These are phyloP conservation scores for Prolemur simus DNA, from an alignment of 2,113 vertebrate species.

Conservation along the genomic window DNA sequence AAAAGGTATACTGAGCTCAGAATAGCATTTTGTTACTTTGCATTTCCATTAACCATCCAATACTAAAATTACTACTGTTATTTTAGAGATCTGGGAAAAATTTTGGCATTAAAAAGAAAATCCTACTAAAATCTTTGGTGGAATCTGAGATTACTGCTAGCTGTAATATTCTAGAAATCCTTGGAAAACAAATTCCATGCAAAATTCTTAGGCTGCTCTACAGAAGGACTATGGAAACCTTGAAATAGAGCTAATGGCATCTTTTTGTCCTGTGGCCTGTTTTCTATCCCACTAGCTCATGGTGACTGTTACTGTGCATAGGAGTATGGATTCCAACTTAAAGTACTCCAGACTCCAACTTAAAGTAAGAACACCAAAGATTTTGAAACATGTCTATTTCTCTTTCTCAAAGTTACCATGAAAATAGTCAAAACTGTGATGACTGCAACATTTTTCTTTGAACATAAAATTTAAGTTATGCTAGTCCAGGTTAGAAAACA, in stretches of 20 bases:
- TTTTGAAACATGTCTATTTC: neutral
- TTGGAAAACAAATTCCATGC: neutral
- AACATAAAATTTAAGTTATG: neutral
- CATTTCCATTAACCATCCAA: neutral
- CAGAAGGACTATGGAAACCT: neutral
- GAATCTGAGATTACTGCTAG: neutral
- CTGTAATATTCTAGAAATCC: neutral
- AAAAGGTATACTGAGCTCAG: neutral
- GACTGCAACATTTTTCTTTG: neutral
- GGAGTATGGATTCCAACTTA: neutral
- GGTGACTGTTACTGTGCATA: neutral
- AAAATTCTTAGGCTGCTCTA: neutral
- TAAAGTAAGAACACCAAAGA: neutral
- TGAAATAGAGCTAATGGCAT: neutral
- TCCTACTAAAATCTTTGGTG: neutral
- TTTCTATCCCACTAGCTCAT: neutral
- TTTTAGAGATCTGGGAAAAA: neutral
- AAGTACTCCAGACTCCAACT: neutral
- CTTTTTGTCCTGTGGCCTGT: neutral
- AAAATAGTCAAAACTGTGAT: neutral
- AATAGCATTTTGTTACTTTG: neutral
- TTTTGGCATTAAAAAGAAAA: neutral
- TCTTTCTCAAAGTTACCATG: neutral
- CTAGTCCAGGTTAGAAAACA: neutral
- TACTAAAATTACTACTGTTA: neutral